Conservation (phyloP, 64 coral and sea anemone genomes). For the Montipora efflorescens region DNA sequence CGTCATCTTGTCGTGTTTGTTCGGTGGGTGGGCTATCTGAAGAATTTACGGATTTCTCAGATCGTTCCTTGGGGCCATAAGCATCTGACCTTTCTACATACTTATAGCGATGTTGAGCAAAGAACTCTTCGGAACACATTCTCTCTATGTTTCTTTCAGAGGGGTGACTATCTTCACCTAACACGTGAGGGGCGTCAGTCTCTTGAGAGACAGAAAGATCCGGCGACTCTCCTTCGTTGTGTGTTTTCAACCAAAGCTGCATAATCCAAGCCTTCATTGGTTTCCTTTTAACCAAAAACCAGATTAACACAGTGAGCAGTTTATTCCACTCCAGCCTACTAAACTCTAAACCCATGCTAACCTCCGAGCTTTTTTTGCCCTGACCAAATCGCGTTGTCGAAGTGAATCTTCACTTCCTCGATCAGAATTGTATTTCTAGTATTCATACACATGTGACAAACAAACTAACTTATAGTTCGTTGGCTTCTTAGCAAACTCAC, state of each 20-base stretch:
- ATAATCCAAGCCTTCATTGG: constrained; percentile 45
- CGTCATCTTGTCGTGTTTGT: too few relatives aligned
- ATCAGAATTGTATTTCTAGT: too few relatives aligned
- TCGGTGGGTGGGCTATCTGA: too few relatives aligned
- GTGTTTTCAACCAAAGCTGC: neutral
- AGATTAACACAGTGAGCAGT: neutral
- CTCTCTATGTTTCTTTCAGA: neutral
- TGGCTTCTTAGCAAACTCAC: too few relatives aligned
- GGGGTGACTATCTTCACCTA: neutral
- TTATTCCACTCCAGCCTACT: neutral
- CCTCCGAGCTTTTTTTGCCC: too few relatives aligned
- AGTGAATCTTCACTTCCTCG: too few relatives aligned
- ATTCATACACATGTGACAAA: too few relatives aligned
- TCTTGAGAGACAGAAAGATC: neutral
- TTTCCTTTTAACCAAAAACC: neutral
- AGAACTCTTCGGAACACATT: constrained; percentile 12
- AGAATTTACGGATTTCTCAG: neutral
- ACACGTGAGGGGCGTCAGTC: neutral
- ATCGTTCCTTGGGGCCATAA: neutral
- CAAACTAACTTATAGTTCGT: too few relatives aligned
- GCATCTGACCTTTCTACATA: neutral
- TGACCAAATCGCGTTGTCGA: too few relatives aligned
- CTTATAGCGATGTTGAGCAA: neutral
- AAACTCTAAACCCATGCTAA: too few relatives aligned
- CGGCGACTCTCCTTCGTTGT: constrained; percentile 6